These are phyloP conservation scores for Raja brachyura DNA, from an alignment of 2,113 vertebrate species.

Conservation along the genomic window DNA sequence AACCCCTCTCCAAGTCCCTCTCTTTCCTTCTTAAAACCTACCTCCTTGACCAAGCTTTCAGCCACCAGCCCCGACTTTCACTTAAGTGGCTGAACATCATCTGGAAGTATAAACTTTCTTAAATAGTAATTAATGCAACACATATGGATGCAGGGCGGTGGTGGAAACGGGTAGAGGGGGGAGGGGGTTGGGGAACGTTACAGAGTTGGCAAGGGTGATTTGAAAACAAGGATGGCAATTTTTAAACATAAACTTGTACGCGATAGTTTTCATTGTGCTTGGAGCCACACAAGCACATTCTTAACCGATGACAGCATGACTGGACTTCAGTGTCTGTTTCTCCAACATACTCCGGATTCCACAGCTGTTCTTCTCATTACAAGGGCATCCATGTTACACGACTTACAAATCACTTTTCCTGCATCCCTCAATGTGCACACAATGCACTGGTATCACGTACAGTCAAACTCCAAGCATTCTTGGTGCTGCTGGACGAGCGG, in stretches of 20 bases:
- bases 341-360: not conserved
- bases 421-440: not conserved
- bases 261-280: not conserved
- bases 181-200: not conserved
- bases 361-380: constrained; percentile 17
- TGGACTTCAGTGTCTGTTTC: not conserved
- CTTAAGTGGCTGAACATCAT: too few species aligned
- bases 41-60: too few species aligned
- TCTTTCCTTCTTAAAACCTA: too few species aligned
- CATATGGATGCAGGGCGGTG: not conserved
- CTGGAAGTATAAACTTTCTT: too few species aligned
- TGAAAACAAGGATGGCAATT: not conserved
- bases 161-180: too few species aligned
- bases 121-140: too few species aligned
- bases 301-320: constrained; percentile 24
- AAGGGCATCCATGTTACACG: not conserved
- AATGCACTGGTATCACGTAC: not conserved
- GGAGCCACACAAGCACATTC: constrained; percentile 20
- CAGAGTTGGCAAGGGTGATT: not conserved
- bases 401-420: not conserved
- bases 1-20: too few species aligned
- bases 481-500: too few species aligned
- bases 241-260: not conserved
- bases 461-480: not conserved
- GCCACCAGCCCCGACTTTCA: too few species aligned